Conservation (phyloP, 2,113 vertebrate genomes). For the Rhabdomys dilectus region DNA sequence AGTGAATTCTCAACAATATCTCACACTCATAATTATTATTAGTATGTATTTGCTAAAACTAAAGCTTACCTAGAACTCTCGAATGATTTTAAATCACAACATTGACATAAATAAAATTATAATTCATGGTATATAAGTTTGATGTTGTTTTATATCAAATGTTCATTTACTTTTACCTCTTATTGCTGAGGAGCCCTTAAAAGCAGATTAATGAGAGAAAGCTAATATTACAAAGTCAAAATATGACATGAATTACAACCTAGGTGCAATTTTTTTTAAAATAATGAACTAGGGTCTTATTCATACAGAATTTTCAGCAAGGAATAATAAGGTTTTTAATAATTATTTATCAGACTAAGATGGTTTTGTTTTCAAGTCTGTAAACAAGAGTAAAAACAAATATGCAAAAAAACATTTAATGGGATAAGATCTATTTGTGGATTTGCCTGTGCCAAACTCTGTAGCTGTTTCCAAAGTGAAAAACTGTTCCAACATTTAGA, state of each 20-base stretch:
- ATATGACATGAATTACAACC: background rate
- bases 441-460: background rate
- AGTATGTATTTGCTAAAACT: background rate
- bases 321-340: background rate
- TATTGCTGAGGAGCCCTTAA: no score
- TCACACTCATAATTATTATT: background rate
- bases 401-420: accelerated
- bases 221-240: background rate
- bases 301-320: background rate
- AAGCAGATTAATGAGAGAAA: background rate
- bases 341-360: background rate
- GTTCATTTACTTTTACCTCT: background rate
- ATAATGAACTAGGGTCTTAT: background rate
- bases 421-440: no score
- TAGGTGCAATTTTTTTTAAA: background rate
- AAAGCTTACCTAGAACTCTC: background rate
- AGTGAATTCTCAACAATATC: background rate
- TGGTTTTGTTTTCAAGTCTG: background rate
- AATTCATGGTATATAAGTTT: background rate
- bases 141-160: background rate
- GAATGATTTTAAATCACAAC: background rate
- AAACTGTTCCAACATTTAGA: background rate
- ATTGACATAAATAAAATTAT: background rate
- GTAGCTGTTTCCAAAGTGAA: background rate
- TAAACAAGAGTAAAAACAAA: background rate